Percentiles rank a stretch among this genome's conserved stretches.
Conservation (phyloP, 2,888 invertebrate species). For the Sminthurides aquaticus region DNA sequence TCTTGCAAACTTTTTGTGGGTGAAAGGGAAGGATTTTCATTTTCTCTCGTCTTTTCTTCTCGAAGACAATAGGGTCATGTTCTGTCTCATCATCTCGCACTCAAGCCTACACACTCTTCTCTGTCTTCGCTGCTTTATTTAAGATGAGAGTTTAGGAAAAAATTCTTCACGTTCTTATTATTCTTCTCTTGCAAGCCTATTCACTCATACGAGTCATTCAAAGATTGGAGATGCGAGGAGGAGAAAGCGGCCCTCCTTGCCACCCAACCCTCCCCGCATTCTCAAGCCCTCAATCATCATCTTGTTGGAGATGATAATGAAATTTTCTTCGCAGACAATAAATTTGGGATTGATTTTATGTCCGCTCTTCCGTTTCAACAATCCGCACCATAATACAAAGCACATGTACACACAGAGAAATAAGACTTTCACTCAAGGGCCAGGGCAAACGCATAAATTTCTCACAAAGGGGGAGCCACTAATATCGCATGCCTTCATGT, state of each 20-base stretch:
- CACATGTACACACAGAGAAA: no score
- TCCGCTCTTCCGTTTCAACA: background rate
- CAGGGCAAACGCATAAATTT: no score
- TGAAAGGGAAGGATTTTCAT: background rate
- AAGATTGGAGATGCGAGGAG: no score
- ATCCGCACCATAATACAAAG: no score
- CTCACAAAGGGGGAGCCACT: no score
- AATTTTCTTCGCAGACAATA: background rate
- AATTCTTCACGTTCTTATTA: background rate
- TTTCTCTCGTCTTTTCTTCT: background rate
- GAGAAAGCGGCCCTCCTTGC: background rate
- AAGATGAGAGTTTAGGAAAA: background rate
- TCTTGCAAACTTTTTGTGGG: background rate
- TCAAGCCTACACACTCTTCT: background rate
- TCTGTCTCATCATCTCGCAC: background rate
- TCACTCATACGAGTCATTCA: background rate
- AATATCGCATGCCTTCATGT: no score
- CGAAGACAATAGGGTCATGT: background rate
- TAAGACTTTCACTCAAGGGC: no score
- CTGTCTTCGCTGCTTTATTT: background rate
- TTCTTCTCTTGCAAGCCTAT: background rate
- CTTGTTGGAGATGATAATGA: background rate
- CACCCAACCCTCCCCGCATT: background rate
- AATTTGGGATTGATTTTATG: background rate
- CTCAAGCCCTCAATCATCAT: background rate